Base-by-base conservation (phyloP, 2,113 vertebrate species). In the Apteryx owenii region DNA sequence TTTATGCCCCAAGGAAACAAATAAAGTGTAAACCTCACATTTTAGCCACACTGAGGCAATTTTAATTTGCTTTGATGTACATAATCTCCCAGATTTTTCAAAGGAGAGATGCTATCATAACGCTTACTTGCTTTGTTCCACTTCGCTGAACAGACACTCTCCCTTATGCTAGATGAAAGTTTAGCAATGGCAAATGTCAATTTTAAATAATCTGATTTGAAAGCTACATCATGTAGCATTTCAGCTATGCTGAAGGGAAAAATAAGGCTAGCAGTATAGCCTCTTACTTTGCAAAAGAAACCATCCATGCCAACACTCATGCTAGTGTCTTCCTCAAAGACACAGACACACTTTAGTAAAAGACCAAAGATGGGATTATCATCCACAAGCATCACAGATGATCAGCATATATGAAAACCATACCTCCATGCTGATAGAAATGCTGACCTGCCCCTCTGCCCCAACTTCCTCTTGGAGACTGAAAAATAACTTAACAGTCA, bases 161-260 rank as follows among this genome's bases (percentile, higher is more conserved):
- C 87, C 89, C 93, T 95, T 93, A 82, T 85, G 81, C 58, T 94
- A 81, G 73, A 92, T 73, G 75, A 76, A 82, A 97, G 89, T 89
- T 95, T 82, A 93, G 89, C 91, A 83, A 95, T 80, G 93, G 81
- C 95, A 95, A 95, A 95, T 83, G 87, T 94, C 91, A 93, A 75
- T 82, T 91, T 87, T 66, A 91, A 89, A 80, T 82, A 3, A 92
- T 92, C 72, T 88, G 40, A 95, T 97, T 81, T 77, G 75, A 95
- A 92, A 89, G 84, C 84, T 87, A 10, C 33, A 92, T 89, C 54
- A 82, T 33, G 89, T 77, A 31, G 36, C 1, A 0, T 66, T 92
- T 84, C 81, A 94, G 60, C 75, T 50, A 85, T 12, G 40, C 81
- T 91, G 60, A 3, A 3, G 38, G 53, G 53, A 9, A 25, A 66